phyloP scores from a whole-genome alignment of 2,797 vertebrate genomes.

The Falco columbarius region DNA sequence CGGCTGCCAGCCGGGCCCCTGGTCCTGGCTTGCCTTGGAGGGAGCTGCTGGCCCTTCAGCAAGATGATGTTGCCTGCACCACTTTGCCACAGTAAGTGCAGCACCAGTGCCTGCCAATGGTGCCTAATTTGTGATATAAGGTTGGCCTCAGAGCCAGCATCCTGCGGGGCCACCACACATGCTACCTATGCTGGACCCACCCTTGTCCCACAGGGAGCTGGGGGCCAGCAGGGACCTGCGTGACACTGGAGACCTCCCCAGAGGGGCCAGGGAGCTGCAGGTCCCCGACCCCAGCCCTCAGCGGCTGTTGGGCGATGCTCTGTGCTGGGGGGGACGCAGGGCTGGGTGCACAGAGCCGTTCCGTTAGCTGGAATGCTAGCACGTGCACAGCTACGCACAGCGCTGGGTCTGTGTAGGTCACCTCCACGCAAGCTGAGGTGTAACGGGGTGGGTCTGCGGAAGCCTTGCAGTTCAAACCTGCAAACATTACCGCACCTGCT shows the following conservation, averaged over 20 bases:
- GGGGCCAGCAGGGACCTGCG: neutral
- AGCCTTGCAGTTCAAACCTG: neutral
- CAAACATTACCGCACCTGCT: neutral
- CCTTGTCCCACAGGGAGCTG: neutral
- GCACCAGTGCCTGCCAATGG: neutral
- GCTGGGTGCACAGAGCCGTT: neutral
- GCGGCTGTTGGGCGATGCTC: neutral
- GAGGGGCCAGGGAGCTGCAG: neutral
- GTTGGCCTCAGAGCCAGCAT: neutral
- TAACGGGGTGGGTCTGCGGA: constrained; percentile 12
- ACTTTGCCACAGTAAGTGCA: neutral
- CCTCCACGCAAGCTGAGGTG: neutral
- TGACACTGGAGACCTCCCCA: neutral
- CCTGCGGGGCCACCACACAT: neutral
- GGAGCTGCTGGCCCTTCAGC: neutral
- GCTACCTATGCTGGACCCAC: neutral
- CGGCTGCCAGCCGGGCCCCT: neutral
- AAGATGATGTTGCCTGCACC: neutral
- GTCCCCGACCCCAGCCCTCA: neutral
- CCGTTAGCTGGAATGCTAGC: neutral
- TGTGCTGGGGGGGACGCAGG: neutral
- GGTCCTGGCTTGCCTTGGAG: neutral
- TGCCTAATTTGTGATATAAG: neutral
- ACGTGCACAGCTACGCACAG: neutral
- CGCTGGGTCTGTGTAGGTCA: neutral